phyloP scores from a whole-genome alignment of 2,113 vertebrate species.

The Catharus bicknelli region DNA sequence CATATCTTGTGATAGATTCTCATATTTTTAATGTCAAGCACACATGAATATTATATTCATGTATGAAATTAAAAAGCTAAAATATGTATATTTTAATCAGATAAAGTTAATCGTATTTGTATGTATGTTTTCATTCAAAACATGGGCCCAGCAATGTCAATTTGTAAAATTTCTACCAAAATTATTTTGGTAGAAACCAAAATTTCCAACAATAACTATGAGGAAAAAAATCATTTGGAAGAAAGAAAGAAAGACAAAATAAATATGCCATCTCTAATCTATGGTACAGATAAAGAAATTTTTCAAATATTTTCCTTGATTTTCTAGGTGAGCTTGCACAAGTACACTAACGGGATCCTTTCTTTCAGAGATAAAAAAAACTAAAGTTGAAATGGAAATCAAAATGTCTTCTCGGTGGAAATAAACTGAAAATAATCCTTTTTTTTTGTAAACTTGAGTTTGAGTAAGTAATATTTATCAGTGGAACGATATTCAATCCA shows the following conservation, averaged over 20 bases:
- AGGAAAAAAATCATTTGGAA: neutral
- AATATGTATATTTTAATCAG: neutral
- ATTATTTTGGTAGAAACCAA: too few relatives aligned
- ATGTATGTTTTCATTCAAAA: neutral
- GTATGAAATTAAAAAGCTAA: neutral
- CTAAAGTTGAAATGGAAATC: neutral
- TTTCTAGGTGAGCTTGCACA: neutral
- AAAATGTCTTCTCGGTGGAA: neutral
- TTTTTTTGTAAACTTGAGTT: neutral
- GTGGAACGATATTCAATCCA: neutral
- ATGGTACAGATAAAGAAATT: neutral
- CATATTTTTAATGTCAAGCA: neutral
- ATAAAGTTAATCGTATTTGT: neutral
- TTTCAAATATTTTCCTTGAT: neutral
- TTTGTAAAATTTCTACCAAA: neutral
- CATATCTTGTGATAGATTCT: neutral
- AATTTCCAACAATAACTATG: neutral
- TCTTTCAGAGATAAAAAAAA: neutral
- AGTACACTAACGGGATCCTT: neutral
- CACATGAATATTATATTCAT: neutral
- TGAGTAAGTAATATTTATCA: neutral
- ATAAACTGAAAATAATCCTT: neutral
- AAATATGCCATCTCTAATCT: neutral
- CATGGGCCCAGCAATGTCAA: neutral
- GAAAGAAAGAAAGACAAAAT: neutral